Conservation (phyloP, 30 jellyfish, hydroid and myxozoan species). For the Rhopilema esculentum region DNA sequence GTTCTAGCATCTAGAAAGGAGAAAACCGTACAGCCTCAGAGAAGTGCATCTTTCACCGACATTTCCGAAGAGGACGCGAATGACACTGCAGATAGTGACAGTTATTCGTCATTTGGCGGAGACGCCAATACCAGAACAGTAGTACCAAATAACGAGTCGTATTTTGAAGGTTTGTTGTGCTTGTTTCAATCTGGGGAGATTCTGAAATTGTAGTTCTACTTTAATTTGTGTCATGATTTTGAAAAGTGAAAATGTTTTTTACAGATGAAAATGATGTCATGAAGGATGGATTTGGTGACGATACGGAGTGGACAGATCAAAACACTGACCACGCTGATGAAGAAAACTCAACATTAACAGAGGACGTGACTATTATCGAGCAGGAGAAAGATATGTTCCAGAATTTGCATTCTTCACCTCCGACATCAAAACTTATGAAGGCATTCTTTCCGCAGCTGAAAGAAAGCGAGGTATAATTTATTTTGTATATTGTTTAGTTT, state of each 20-base stretch:
- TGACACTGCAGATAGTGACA: background rate
- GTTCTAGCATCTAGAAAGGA: no score
- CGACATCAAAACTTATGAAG: slow-evolving; percentile 55
- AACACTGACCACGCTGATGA: background rate
- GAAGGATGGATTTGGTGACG: background rate
- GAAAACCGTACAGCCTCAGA: no score
- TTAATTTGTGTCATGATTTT: background rate
- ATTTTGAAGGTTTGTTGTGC: background rate
- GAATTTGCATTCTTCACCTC: slow-evolving; percentile 23
- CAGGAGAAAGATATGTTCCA: background rate
- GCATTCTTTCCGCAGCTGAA: slow-evolving; percentile 42
- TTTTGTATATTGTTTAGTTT: background rate
- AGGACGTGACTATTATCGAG: background rate
- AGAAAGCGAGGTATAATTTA: no score
- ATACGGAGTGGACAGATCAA: background rate
- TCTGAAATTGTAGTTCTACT: background rate
- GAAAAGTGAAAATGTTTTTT: background rate
- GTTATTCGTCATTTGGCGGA: background rate
- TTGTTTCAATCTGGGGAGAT: no score
- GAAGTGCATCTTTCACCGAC: no score
- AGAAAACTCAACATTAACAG: background rate
- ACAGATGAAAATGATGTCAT: background rate
- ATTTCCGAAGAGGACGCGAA: background rate
- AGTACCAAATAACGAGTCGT: background rate
- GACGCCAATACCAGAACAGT: background rate